Percentiles rank a stretch among this genome's conserved stretches.
phyloP scores from a whole-genome alignment of 1,140 invertebrate genomes.

The Pogonomyrmex californicus region DNA sequence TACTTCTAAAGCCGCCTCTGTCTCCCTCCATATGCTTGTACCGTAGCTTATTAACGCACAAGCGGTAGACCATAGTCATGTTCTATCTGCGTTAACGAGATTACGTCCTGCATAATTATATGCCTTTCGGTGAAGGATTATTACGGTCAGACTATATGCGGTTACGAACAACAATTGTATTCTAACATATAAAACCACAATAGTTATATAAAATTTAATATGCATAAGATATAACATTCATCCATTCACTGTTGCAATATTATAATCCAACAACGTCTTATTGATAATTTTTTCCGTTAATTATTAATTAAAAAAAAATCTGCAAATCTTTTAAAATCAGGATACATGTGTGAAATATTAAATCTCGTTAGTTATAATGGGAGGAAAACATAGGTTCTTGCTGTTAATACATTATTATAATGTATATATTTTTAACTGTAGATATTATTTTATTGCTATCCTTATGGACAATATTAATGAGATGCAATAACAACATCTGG shows the following conservation, averaged over 20 bases:
- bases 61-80: slow-evolving; percentile 35
- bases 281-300: slow-evolving; percentile 6
- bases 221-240: not conserved
- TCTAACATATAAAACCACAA: not conserved
- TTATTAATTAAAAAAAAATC: not conserved
- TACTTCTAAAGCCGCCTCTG: slow-evolving; percentile 22
- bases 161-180: not conserved
- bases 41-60: slow-evolving; percentile 48
- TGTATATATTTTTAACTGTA: slow-evolving; percentile 12
- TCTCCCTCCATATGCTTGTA: slow-evolving; percentile 16
- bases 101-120: slow-evolving; percentile 44
- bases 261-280: not conserved
- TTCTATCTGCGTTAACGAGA: slow-evolving; percentile 49
- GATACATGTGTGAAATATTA: not conserved
- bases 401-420: slow-evolving; percentile 3
- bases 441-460: slow-evolving; percentile 49
- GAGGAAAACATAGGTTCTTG: slow-evolving; percentile 28
- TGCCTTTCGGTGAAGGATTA: slow-evolving; percentile 23
- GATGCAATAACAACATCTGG: slow-evolving; percentile 44
- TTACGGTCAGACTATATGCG: not conserved
- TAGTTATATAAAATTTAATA: slow-evolving; percentile 8
- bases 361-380: not conserved
- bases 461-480: slow-evolving; percentile 48
- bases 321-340: not conserved
- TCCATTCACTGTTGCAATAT: not conserved